Base-by-base conservation (phyloP, 2,888 invertebrate species). In the Caenorhabditis drosophilae region DNA sequence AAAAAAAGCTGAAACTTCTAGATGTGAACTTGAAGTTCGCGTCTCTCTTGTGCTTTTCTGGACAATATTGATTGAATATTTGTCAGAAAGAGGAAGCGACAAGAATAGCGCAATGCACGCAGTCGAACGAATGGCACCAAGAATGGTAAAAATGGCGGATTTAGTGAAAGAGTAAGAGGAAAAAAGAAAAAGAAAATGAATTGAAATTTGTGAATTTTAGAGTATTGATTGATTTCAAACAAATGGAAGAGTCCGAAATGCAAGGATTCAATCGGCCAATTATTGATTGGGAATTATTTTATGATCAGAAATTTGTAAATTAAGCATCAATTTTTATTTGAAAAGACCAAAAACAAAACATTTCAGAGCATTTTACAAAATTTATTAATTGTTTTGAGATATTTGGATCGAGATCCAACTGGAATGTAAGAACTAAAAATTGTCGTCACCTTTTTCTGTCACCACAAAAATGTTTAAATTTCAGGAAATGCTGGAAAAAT, bases 101-200 rank as follows among this genome's bases (percentile, higher is more conserved):
- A 16, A 27, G 31, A 31, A 31, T 31, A 31, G 31, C 20, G 27
- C 27, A 3, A 16, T 45, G 18, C 3, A 9, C 2, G 45, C 45
- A 4, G 6, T 45, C 2, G 58, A 59, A 40, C 22, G 46, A 20
- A 15, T 59, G 3, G 47, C 41, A 26, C 58, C 58, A 18, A 59
- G 52, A 42, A 51, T 47, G 22, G 52, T 59, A 40, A 9, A 36
- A 47, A 59, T 59, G 58, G 12, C n/a, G 35, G 52, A 46, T 40
- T n/a, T 52, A 36, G 31, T 59, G 36, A 45, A 52, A 46, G 40
- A 40, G 52, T 23, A 44, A 38, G 41, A 27, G 48, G n/a, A 51
- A 51, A 12, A 40, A 51, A 23, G 45, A 36, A 31, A 25, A 46
- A 51, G 18, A 35, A 7, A 45, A 57, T 35, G 22, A 41, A 20